Base-by-base conservation (phyloP, 1,140 invertebrate genomes). In the Heliconius congener region DNA sequence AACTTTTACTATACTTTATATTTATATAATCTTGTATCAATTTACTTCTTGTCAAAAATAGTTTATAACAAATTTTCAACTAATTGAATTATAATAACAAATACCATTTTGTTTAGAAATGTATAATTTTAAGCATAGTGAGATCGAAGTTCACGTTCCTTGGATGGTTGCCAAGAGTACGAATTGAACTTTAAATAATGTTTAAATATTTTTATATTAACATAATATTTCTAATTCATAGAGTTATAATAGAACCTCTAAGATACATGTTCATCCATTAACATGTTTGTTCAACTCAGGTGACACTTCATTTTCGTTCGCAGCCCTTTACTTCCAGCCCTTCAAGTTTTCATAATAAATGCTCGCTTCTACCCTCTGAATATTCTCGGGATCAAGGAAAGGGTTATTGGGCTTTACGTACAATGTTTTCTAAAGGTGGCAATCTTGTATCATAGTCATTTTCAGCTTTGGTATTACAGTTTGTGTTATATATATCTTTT, bases 231-330 rank as follows among this genome's bases (percentile, higher is more conserved):
- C 19, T 66, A 27, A 16, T 13, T 60, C 57, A 3, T 66, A 57
- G 8, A 3, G 60, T 27, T 13, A 66, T 18, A 57, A 57, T 27
- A 71, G 71, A 71, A 39, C 19, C 19, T 72, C 37, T 72, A 19
- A 72, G 9, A 72, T 72, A 39, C 46, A 76, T 66, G 55, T 74
- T 76, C 78, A 74, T 75, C 76, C 71, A 82, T 80, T 80, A 78
- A 82, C 82, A 79, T 86, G 84, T 89, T 87, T 88, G 84, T 81
- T 82, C 83, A 78, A 79, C 83, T 85, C 72, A 85, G 84, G 84
- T 85, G 84, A 86, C 86, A 89, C 88, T 89, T 85, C 85, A 90
- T 88, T 89, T 89, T 86, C 84, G 77, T 86, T 86, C 86, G 86
- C 81, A 39, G 23, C 80, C 73, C 81, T 82, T 84, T 73, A 81